Evolutionary conservation across 2,797 vertebrate genomes (phyloP).

Genomic region (Sparus aurata): DNA sequence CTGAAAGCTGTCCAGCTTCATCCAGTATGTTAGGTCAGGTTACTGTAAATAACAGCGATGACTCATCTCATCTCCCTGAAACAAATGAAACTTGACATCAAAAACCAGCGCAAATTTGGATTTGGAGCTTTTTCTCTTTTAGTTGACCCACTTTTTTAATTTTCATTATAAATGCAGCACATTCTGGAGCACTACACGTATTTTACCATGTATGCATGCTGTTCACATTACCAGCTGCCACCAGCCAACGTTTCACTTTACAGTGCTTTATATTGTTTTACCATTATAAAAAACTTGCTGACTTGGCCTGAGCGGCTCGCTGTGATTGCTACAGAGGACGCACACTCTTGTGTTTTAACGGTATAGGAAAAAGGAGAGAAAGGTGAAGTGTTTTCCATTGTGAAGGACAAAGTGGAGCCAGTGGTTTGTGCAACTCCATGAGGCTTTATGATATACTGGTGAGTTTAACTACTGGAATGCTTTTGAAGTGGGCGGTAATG

Average conservation of each 20-base stretch:
- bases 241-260: constrained; percentile 27
- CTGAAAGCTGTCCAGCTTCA: constrained; percentile 30
- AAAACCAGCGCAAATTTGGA: not conserved
- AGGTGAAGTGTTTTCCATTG: constrained; percentile 53
- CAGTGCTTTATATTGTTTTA: constrained; percentile 20
- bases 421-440: constrained; percentile 38
- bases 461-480: constrained; percentile 70
- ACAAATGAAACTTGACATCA: constrained; percentile 8
- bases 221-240: constrained; percentile 32
- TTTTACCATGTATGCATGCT: not conserved
- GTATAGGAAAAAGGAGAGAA: constrained; percentile 14
- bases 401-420: constrained; percentile 50
- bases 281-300: constrained; percentile 45
- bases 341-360: constrained; percentile 39
- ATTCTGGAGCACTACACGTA: not conserved
- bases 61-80: constrained; percentile 39
- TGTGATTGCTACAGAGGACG: constrained; percentile 19
- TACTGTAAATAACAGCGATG: constrained; percentile 46
- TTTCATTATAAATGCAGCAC: constrained; percentile 3
- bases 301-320: constrained; percentile 26
- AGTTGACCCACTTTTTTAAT: constrained; percentile 18
- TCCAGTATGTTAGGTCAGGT: constrained; percentile 16
- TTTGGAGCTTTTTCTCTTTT: constrained; percentile 20
- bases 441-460: constrained; percentile 65
- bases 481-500: constrained; percentile 70